Percentiles rank a stretch among this genome's conserved stretches.
These are phyloP conservation scores for Chrysemys picta DNA, from an alignment of 2,113 vertebrate genomes.

Conservation along the genomic window DNA sequence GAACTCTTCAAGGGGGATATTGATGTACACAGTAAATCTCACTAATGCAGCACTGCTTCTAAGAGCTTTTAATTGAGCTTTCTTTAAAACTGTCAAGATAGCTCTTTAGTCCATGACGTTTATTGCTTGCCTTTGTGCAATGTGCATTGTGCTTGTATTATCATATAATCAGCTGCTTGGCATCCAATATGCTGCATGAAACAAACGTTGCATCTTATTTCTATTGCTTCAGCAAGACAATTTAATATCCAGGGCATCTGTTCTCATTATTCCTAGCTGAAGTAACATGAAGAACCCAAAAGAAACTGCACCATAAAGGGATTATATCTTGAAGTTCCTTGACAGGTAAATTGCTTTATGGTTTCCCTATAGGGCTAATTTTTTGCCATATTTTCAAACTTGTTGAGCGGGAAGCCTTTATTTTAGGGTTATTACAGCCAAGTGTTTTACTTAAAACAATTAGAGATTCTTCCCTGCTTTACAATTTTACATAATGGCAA, in stretches of 20 bases:
- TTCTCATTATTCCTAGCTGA: constrained; percentile 38
- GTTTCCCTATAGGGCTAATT: neutral
- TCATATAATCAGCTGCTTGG: constrained; percentile 17
- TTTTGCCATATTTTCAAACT: constrained; percentile 37
- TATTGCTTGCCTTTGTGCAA: constrained; percentile 29
- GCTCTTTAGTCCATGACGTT: constrained; percentile 35
- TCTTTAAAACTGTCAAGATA: constrained; percentile 31
- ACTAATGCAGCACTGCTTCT: constrained; percentile 17
- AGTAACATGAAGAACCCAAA: constrained; percentile 10
- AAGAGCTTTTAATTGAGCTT: constrained; percentile 43
- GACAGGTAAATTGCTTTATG: constrained; percentile 25
- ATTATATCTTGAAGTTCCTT: neutral
- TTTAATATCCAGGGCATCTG: constrained; percentile 36
- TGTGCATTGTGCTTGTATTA: constrained; percentile 50
- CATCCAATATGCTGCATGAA: constrained; percentile 4
- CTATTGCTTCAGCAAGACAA: constrained; percentile 28
- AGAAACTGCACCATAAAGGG: neutral
- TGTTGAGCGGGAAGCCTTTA: neutral
- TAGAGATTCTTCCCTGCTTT: neutral
- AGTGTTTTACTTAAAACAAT: constrained; percentile 31
- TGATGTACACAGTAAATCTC: constrained; percentile 9
- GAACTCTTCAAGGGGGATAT: neutral
- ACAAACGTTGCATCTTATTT: constrained; percentile 49
- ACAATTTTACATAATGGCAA: neutral
- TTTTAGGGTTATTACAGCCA: constrained; percentile 29